Evolutionary conservation across 2,113 vertebrate genomes (phyloP).

Genomic region (Ranitomeya imitator): DNA sequence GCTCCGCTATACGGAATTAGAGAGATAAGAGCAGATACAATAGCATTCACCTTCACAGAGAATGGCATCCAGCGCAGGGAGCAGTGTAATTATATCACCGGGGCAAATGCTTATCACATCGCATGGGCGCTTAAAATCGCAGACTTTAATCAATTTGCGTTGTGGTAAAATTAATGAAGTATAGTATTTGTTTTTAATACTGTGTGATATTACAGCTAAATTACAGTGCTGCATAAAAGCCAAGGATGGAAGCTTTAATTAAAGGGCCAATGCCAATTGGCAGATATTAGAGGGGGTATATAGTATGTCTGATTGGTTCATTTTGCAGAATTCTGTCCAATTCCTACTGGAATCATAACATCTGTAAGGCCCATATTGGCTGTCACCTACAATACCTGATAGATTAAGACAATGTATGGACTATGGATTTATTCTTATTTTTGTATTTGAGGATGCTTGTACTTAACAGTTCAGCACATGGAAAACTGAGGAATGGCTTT

Average conservation of each 20-base stretch:
- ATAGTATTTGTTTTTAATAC: neutral
- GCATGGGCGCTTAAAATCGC: neutral
- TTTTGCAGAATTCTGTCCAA: neutral
- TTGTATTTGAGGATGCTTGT: no score
- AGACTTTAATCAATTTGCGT: neutral
- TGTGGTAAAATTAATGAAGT: neutral
- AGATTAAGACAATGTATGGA: neutral
- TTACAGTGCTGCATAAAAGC: neutral
- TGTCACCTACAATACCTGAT: neutral
- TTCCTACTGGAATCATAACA: neutral
- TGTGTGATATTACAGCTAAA: neutral
- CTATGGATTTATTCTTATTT: no score
- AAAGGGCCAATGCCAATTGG: neutral
- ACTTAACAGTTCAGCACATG: no score
- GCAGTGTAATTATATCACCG: neutral
- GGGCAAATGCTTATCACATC: neutral
- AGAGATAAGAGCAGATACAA: slow-evolving; percentile 30
- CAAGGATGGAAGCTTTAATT: neutral
- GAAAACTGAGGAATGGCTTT: no score
- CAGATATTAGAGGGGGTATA: neutral
- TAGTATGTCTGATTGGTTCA: neutral
- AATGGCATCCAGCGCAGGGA: neutral
- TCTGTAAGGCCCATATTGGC: neutral
- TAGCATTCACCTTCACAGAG: neutral
- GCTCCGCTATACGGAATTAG: neutral